Evolutionary conservation across 1,140 invertebrate species (phyloP).

Genomic region (Lethrus apterus): DNA sequence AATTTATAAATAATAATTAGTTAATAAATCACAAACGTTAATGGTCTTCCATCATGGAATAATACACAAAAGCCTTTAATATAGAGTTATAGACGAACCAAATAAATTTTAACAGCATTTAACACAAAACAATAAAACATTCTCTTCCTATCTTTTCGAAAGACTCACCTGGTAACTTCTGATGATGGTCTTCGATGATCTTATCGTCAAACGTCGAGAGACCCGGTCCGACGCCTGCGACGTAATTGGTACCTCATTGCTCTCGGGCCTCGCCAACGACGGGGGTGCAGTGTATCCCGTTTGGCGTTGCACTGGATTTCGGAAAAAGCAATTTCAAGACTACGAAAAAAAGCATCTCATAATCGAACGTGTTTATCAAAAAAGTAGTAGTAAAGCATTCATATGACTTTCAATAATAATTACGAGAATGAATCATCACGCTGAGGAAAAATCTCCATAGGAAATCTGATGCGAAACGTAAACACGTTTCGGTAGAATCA

Average conservation of each 20-base stretch:
- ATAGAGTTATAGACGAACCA: too few relatives aligned
- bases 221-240: slow-evolving; percentile 41
- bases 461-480: slow-evolving; percentile 9
- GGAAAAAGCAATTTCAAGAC: slow-evolving; percentile 98
- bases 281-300: slow-evolving; percentile 85
- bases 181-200: slow-evolving; percentile 96
- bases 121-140: too few relatives aligned
- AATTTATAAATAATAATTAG: not conserved
- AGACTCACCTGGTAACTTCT: slow-evolving; percentile 96
- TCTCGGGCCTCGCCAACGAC: slow-evolving; percentile 61
- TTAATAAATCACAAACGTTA: too few relatives aligned
- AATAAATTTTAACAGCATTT: too few relatives aligned
- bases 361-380: too few relatives aligned
- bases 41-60: too few relatives aligned
- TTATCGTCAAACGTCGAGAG: slow-evolving; percentile 69
- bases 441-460: slow-evolving; percentile 3
- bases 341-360: too few relatives aligned
- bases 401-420: not conserved
- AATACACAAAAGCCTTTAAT: too few relatives aligned
- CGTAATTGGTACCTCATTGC: slow-evolving; percentile 67
- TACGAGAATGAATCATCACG: slow-evolving; percentile 9
- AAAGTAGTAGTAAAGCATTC: not conserved
- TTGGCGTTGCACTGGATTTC: slow-evolving; percentile 76
- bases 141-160: too few relatives aligned
- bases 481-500: slow-evolving; percentile 2